Percentiles rank a stretch among this genome's conserved stretches.
These are phyloP conservation scores for Bursaphelenchus okinawaensis DNA, from an alignment of 2,888 invertebrate genomes.

Conservation along the genomic window DNA sequence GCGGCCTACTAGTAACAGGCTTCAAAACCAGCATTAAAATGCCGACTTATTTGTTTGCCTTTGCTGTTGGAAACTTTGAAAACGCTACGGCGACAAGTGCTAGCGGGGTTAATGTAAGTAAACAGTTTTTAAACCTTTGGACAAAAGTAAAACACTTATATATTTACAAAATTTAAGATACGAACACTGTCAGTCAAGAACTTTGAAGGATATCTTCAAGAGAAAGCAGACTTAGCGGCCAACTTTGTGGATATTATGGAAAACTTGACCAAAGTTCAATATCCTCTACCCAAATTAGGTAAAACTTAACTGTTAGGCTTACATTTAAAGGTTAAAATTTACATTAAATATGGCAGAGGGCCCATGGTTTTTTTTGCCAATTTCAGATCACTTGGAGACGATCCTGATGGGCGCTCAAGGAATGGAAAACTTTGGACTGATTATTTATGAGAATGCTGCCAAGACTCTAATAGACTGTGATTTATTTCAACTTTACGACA, in stretches of 20 bases:
- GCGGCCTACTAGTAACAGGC: neutral
- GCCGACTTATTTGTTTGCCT: neutral
- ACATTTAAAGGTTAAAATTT: no score
- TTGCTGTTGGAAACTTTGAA: neutral
- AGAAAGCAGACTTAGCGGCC: neutral
- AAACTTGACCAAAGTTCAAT: neutral
- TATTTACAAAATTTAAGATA: no score
- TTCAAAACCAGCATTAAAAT: neutral
- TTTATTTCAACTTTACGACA: neutral
- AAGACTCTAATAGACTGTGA: neutral
- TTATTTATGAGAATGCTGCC: neutral
- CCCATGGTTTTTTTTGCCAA: no score
- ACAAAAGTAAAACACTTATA: no score
- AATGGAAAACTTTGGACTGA: neutral
- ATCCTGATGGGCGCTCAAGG: neutral
- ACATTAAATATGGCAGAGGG: no score
- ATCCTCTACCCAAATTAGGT: neutral
- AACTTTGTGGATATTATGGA: conserved; percentile 2
- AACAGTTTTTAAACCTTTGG: no score
- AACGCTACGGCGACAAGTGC: no score
- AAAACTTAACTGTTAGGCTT: no score
- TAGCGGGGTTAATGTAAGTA: no score
- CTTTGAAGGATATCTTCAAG: neutral
- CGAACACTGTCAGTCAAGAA: no score
- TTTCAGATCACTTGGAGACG: neutral